Evolutionary conservation across 2,797 vertebrate species (phyloP).

Genomic region (Carduelis carduelis): DNA sequence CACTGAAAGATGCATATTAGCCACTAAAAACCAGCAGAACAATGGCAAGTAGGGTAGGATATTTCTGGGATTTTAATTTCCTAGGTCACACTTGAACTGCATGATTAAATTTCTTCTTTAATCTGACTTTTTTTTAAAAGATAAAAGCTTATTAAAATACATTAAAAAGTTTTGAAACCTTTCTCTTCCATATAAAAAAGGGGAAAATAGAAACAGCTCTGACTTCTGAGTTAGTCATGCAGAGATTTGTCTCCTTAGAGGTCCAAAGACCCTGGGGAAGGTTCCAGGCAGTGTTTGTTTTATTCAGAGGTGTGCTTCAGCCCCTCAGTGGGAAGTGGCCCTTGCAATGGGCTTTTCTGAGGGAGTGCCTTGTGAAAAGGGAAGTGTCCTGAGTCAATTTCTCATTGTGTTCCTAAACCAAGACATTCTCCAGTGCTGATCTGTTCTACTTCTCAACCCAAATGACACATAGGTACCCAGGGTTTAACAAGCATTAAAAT

Average conservation of each 20-base stretch:
- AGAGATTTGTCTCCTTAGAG: not conserved
- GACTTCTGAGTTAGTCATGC: not conserved
- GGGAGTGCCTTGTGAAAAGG: not conserved
- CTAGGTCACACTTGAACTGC: not conserved
- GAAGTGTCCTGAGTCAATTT: not conserved
- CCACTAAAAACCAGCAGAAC: not conserved
- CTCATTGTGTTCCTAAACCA: not conserved
- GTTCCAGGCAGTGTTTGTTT: fast-evolving
- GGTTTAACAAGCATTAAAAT: not conserved
- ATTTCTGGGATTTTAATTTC: not conserved
- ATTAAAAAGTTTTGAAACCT: not conserved
- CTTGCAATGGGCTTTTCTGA: not conserved
- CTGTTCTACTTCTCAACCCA: not conserved
- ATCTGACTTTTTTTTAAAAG: not conserved
- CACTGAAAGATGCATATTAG: not conserved
- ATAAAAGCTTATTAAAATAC: not conserved
- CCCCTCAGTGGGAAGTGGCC: not conserved
- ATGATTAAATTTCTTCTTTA: not conserved
- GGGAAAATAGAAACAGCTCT: not conserved
- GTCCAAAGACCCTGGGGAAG: not conserved
- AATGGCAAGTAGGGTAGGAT: not conserved
- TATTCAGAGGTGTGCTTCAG: not conserved
- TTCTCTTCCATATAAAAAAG: not conserved
- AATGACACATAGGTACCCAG: not conserved
- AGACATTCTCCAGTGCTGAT: not conserved